Percentiles rank a stretch among this genome's conserved stretches.
Conservation (phyloP, 30 jellyfish, hydroid and myxozoan species). For the Pelagia noctiluca region DNA sequence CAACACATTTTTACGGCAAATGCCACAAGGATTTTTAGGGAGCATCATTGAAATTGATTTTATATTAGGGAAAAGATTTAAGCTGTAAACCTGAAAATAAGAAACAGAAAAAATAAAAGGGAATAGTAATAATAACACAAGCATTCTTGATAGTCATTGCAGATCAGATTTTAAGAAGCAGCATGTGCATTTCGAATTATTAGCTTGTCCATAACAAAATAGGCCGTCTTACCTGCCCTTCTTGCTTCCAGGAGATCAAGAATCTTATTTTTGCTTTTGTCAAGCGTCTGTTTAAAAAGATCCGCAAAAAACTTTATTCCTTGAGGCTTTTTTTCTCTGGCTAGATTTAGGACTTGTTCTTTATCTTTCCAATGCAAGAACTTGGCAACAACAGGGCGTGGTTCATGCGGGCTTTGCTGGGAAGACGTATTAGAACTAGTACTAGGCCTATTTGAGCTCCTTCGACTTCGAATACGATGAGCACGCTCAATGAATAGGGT, state of each 20-base stretch:
- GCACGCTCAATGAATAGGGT: not conserved
- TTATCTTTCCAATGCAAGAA: slow-evolving; percentile 1
- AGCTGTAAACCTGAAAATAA: no score
- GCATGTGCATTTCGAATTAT: slow-evolving; percentile 2
- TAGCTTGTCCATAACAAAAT: slow-evolving; percentile 10
- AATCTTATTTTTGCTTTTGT: slow-evolving; percentile 12
- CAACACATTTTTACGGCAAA: no score
- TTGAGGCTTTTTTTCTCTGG: slow-evolving; percentile 25
- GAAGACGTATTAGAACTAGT: not conserved
- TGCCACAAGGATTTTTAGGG: no score
- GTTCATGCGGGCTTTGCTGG: no score
- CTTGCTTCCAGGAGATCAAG: slow-evolving; percentile 42
- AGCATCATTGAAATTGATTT: no score
- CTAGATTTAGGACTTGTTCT: not conserved
- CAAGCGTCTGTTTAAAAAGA: slow-evolving; percentile 7
- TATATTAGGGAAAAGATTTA: no score
- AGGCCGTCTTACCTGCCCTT: slow-evolving; percentile 37
- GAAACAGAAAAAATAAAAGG: no score
- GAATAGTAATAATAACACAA: no score
- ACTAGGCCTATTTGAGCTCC: slow-evolving; percentile 8
- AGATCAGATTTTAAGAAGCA: no score
- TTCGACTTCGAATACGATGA: not conserved
- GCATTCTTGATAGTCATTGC: no score
- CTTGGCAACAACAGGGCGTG: no score
- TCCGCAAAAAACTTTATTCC: slow-evolving; percentile 16